A percentile compares a stretch with the other conserved stretches of the same genome.
phyloP scores from a whole-genome alignment of 2,113 vertebrate species.

The Genyomyrus donnyi region DNA sequence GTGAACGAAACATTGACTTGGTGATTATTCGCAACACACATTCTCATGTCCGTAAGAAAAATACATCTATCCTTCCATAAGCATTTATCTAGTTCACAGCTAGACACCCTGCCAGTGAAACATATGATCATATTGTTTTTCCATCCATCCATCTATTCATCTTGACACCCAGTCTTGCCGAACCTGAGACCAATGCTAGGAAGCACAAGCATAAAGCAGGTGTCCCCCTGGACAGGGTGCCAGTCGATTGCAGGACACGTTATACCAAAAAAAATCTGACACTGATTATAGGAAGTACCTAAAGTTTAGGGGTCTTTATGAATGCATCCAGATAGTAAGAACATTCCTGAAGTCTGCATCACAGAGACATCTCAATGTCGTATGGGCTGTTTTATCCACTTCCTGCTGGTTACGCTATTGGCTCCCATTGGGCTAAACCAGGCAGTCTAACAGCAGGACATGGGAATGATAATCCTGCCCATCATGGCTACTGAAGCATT shows the following conservation, averaged over 20 bases:
- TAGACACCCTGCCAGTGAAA: neutral
- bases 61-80: neutral
- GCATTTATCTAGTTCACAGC: neutral
- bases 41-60: neutral
- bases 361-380: neutral
- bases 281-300: neutral
- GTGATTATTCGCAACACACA: neutral
- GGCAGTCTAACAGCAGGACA: neutral
- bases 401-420: neutral
- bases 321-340: neutral
- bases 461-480: neutral
- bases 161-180: neutral
- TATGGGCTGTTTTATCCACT: neutral
- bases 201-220: neutral
- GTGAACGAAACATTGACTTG: neutral
- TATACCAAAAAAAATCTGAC: neutral
- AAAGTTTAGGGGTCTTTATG: neutral
- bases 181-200: neutral
- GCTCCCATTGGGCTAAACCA: neutral
- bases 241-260: neutral
- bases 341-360: neutral
- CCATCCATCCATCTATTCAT: neutral
- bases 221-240: neutral
- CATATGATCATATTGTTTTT: neutral
- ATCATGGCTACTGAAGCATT: neutral